Conservation (phyloP, 2,113 vertebrate species). For the Tychaedon coryphoeus region DNA sequence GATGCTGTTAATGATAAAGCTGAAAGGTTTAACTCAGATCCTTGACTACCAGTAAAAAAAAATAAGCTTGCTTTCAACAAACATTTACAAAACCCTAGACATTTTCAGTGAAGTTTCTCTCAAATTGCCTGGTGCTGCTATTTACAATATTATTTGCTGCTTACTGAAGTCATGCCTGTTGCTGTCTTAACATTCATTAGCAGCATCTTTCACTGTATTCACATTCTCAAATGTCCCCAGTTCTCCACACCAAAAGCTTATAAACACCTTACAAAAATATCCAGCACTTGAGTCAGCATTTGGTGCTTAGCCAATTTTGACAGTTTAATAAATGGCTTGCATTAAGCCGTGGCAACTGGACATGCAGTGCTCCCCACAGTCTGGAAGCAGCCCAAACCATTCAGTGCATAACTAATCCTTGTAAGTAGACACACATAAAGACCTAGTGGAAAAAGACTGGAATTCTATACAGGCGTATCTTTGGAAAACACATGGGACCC, state of each 20-base stretch:
- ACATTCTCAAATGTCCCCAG: not conserved
- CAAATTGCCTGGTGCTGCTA: not conserved
- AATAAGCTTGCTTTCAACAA: not conserved
- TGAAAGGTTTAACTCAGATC: not conserved
- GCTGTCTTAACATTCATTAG: not conserved
- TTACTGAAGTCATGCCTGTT: not conserved
- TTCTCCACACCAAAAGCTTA: not conserved
- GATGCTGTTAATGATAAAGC: not conserved
- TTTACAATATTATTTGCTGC: not conserved
- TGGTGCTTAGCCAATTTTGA: not conserved
- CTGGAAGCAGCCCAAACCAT: constrained; percentile 24
- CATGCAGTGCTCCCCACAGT: not conserved
- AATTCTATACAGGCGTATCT: not conserved
- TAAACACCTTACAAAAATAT: constrained; percentile 36
- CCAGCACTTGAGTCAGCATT: not conserved
- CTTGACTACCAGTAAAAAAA: not conserved
- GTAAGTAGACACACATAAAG: not conserved
- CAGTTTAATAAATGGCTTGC: constrained; percentile 3
- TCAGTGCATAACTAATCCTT: constrained; percentile 18
- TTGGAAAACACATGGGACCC: not conserved
- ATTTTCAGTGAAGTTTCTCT: not conserved
- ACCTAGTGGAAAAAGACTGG: not conserved
- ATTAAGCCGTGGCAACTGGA: not conserved
- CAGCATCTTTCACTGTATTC: not conserved
- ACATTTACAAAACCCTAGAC: not conserved